phyloP scores from a whole-genome alignment of 2,888 invertebrate species.

The Platycheirus rosarum region DNA sequence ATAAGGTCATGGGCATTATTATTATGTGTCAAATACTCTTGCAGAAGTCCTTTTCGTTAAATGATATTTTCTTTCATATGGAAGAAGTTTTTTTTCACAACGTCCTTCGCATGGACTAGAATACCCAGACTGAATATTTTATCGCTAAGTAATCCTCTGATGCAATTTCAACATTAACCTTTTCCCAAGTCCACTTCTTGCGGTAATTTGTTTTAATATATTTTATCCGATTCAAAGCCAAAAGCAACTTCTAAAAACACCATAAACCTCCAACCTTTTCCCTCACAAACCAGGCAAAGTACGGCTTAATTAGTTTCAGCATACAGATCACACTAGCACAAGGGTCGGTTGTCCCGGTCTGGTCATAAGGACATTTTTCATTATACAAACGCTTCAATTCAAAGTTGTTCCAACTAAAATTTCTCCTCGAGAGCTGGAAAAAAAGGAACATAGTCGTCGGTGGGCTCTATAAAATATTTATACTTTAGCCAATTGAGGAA shows the following conservation, averaged over 20 bases:
- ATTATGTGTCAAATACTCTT: too few species aligned
- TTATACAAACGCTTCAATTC: constrained; percentile 12
- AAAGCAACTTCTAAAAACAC: too few species aligned
- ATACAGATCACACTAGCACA: constrained; percentile 34
- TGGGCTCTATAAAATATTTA: constrained; percentile 57
- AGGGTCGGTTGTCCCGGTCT: constrained; percentile 5
- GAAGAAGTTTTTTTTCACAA: too few species aligned
- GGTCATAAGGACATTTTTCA: constrained; percentile 57
- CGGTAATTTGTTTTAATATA: constrained; percentile 5
- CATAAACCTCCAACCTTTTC: constrained; percentile 1
- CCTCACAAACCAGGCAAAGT: constrained; percentile 15
- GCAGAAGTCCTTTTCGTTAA: too few species aligned
- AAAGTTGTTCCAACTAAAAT: constrained; percentile 16
- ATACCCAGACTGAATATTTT: not conserved
- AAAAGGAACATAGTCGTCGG: not conserved
- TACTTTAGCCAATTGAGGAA: constrained; percentile 52
- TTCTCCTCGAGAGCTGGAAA: not conserved
- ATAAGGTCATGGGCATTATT: too few species aligned
- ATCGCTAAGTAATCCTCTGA: not conserved
- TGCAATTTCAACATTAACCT: not conserved
- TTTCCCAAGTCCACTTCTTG: too few species aligned
- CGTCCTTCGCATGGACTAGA: too few species aligned
- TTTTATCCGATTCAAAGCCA: constrained; percentile 22
- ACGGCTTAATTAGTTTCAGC: constrained; percentile 47
- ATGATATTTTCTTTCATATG: too few species aligned